Conservation (phyloP, 1,140 invertebrate genomes). For the Drosophila tsacasi region DNA sequence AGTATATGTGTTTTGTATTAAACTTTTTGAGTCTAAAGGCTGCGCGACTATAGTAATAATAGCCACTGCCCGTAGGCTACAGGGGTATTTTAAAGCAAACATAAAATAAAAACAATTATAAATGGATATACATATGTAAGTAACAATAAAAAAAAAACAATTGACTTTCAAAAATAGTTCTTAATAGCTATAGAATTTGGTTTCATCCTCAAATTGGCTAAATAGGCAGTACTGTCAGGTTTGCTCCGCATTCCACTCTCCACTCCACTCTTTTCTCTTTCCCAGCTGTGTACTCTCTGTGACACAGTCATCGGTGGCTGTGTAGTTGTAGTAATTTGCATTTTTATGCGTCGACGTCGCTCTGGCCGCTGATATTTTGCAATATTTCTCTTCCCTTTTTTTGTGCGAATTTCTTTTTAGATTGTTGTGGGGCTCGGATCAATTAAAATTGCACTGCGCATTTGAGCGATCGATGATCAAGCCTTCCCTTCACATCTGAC, state of each 20-base stretch:
- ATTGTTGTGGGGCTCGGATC: constrained; percentile 10
- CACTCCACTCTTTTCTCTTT: not conserved
- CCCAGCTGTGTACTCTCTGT: not conserved
- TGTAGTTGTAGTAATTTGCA: constrained; percentile 56
- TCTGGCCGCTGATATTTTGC: constrained; percentile 43
- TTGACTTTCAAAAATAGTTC: no score
- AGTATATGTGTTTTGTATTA: not conserved
- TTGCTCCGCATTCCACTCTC: not conserved
- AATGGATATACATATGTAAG: no score
- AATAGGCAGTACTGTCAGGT: not conserved
- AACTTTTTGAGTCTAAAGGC: not conserved
- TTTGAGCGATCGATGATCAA: not conserved
- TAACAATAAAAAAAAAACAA: no score
- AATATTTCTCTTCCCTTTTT: constrained; percentile 1
- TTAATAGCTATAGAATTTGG: not conserved
- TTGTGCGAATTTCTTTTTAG: not conserved
- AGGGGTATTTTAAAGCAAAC: not conserved
- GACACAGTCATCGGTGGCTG: not conserved
- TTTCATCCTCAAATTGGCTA: not conserved
- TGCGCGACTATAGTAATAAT: not conserved
- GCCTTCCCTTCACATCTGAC: constrained; percentile 3
- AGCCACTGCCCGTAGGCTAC: not conserved
- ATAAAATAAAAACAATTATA: not conserved
- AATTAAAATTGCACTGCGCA: constrained; percentile 27
- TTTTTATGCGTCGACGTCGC: constrained; percentile 60